Evolutionary conservation across 2,113 vertebrate genomes (phyloP).

Genomic region (Thinocorus orbignyianus): DNA sequence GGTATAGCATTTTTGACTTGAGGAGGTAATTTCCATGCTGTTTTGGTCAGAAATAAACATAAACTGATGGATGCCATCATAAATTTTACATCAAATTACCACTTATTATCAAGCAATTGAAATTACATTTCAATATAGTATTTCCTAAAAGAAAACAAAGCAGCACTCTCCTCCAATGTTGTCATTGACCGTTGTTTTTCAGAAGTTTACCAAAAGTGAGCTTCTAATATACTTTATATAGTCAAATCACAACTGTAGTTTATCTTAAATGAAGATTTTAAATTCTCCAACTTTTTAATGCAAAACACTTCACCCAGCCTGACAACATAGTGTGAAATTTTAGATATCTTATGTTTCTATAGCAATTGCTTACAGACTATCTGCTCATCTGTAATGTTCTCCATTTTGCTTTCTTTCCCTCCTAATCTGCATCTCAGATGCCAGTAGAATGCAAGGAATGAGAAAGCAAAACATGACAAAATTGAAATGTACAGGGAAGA

Average conservation of each 20-base stretch:
- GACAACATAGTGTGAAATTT: background rate
- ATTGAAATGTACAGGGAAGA: background rate
- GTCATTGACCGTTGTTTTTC: background rate
- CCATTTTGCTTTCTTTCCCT: background rate
- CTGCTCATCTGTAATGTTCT: background rate
- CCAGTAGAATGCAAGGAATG: background rate
- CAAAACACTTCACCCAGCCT: background rate
- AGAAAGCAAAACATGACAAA: background rate
- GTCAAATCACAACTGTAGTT: background rate
- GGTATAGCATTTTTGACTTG: background rate
- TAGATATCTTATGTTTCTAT: background rate
- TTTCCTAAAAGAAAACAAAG: background rate
- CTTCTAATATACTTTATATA: background rate
- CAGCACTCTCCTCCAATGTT: background rate
- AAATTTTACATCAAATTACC: background rate
- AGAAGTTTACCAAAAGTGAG: background rate
- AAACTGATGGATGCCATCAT: background rate
- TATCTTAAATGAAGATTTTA: background rate
- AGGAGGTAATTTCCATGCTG: background rate
- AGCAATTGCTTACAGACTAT: background rate
- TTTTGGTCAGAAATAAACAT: background rate
- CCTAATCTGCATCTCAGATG: background rate
- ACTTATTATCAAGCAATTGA: background rate
- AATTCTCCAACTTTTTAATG: background rate
- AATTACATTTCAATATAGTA: background rate